Evolutionary conservation across 2,113 vertebrate genomes (phyloP).

Genomic region (Phoenicopterus ruber): DNA sequence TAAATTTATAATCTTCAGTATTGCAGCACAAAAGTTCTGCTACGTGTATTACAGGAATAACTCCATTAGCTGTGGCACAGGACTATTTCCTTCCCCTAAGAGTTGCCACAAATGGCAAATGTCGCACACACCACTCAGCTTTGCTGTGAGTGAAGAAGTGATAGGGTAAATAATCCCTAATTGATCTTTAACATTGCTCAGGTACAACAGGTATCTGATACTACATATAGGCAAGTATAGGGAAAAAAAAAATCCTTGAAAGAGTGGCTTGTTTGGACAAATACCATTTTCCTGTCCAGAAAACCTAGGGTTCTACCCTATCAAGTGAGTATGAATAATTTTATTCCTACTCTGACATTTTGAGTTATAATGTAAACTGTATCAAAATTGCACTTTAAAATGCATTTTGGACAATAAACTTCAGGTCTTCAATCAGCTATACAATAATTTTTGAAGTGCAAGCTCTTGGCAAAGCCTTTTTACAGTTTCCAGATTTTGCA

Average conservation of each 20-base stretch:
- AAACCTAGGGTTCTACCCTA: not conserved
- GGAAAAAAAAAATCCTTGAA: not conserved
- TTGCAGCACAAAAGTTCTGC: not conserved
- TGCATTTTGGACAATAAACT: not conserved
- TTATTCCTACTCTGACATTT: not conserved
- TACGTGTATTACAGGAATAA: not conserved
- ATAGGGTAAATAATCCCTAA: not conserved
- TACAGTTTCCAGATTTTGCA: not conserved
- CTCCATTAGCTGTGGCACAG: not conserved
- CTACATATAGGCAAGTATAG: not conserved
- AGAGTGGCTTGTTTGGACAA: not conserved
- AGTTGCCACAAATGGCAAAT: not conserved
- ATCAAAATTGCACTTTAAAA: not conserved
- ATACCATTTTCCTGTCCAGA: not conserved
- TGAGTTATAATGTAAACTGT: not conserved
- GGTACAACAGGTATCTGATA: not conserved
- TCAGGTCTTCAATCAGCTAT: not conserved
- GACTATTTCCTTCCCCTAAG: not conserved
- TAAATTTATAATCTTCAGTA: not conserved
- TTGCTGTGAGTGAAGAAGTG: not conserved
- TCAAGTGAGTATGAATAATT: not conserved
- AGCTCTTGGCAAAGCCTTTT: not conserved
- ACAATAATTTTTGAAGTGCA: not conserved
- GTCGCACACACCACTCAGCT: not conserved
- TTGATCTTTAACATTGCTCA: not conserved